Percentiles rank a stretch among this genome's conserved stretches.
These are phyloP conservation scores for Hyphantria cunea DNA, from an alignment of 1,140 invertebrate species.

Conservation along the genomic window DNA sequence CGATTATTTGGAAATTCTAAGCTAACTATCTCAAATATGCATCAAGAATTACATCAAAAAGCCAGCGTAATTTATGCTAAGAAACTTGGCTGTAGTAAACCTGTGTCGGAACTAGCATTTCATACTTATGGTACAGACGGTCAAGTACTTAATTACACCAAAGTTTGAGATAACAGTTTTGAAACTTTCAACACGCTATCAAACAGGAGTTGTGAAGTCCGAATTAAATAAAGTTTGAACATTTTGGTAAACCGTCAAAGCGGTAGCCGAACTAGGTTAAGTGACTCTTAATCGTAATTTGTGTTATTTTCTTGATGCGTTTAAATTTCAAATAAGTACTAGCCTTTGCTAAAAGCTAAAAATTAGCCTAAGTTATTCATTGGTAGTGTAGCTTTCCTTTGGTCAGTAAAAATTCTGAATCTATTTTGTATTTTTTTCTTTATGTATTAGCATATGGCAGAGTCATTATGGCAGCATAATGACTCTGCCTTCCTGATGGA, in stretches of 20 bases:
- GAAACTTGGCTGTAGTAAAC: neutral
- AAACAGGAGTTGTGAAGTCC: slow-evolving; percentile 2
- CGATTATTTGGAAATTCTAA: neutral
- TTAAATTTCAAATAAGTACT: neutral
- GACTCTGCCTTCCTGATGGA: too few relatives aligned
- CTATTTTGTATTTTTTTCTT: too few relatives aligned
- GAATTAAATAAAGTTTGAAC: slow-evolving; percentile 21
- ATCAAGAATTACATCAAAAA: neutral
- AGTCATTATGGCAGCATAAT: too few relatives aligned
- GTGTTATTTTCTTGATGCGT: neutral
- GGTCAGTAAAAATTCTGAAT: too few relatives aligned
- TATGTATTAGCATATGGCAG: too few relatives aligned
- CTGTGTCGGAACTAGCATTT: neutral
- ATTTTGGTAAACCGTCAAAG: slow-evolving; percentile 13
- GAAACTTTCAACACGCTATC: slow-evolving; percentile 9
- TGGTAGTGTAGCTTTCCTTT: too few relatives aligned
- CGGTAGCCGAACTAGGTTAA: neutral
- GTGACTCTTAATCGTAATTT: neutral
- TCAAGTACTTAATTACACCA: slow-evolving; percentile 12
- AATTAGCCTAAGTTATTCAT: too few relatives aligned
- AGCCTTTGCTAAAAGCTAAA: too few relatives aligned
- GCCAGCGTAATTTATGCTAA: neutral
- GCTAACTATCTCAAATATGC: neutral
- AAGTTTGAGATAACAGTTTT: slow-evolving; percentile 8
- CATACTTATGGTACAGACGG: neutral